Conservation (phyloP, 2,797 vertebrate genomes). For the Crocodylus rhombifer region DNA sequence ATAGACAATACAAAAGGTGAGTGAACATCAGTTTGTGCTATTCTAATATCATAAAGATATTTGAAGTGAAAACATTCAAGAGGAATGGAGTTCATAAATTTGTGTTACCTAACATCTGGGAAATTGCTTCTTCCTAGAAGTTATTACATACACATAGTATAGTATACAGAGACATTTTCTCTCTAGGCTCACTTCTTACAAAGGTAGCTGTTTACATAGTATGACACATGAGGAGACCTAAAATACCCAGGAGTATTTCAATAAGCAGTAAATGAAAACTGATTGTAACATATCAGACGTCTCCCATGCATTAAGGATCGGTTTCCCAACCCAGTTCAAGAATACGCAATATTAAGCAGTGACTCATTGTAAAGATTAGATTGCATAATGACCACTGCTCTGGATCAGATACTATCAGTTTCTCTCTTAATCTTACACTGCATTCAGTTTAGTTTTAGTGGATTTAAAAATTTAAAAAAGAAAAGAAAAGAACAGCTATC, state of each 20-base stretch:
- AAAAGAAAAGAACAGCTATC: neutral
- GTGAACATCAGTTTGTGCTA: neutral
- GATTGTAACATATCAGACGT: neutral
- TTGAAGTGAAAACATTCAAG: neutral
- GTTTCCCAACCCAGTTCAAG: neutral
- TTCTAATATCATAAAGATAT: neutral
- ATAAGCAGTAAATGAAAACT: neutral
- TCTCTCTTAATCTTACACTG: neutral
- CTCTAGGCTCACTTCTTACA: neutral
- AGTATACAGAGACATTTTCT: neutral
- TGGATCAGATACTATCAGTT: neutral
- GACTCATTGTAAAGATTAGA: neutral
- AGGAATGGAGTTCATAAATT: neutral
- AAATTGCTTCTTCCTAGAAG: neutral
- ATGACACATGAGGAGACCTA: conserved; percentile 10
- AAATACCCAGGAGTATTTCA: neutral
- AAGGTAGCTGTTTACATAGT: conserved; percentile 4
- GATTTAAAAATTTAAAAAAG: neutral
- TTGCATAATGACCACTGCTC: neutral
- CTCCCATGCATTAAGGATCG: neutral
- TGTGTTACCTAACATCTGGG: neutral
- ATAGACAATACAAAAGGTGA: neutral
- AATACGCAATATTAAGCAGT: neutral
- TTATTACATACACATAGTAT: conserved; percentile 4
- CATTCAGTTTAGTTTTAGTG: neutral